Evolutionary conservation across 2,888 invertebrate genomes (phyloP).

Genomic region (Mesorhabditis belari): DNA sequence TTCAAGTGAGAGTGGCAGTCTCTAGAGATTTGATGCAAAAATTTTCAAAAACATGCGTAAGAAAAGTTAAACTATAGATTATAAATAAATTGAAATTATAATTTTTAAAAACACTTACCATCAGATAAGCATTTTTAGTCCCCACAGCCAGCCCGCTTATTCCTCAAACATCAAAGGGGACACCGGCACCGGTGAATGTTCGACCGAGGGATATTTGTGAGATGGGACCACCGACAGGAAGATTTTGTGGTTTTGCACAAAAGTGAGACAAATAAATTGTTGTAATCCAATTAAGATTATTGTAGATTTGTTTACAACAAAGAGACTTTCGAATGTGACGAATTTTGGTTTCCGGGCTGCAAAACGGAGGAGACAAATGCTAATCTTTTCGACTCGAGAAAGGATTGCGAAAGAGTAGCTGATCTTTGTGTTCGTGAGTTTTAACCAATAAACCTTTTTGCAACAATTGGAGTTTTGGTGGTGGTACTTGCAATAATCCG

Average conservation of each 20-base stretch:
- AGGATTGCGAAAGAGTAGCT: conserved; percentile 35
- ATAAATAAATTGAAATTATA: too few species aligned
- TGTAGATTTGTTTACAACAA: background rate
- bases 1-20: too few species aligned
- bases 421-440: conserved; percentile 36
- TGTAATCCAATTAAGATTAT: background rate
- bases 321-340: conserved; percentile 47
- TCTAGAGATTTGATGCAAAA: too few species aligned
- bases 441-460: background rate
- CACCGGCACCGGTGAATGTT: background rate
- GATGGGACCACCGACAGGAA: conserved; percentile 42
- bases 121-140: too few species aligned
- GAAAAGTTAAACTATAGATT: too few species aligned
- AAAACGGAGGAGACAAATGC: conserved; percentile 44
- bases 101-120: too few species aligned
- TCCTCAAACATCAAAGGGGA: background rate
- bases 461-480: background rate
- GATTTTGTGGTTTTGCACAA: conserved; percentile 49
- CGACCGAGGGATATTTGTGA: conserved; percentile 30
- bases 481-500: conserved; percentile 1
- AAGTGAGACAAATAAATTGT: conserved; percentile 35
- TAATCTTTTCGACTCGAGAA: conserved; percentile 42
- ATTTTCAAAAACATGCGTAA: too few species aligned
- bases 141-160: background rate
- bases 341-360: conserved; percentile 50